These are phyloP conservation scores for Synaphobranchus kaupii DNA, from an alignment of 2,797 vertebrate genomes.

Conservation along the genomic window DNA sequence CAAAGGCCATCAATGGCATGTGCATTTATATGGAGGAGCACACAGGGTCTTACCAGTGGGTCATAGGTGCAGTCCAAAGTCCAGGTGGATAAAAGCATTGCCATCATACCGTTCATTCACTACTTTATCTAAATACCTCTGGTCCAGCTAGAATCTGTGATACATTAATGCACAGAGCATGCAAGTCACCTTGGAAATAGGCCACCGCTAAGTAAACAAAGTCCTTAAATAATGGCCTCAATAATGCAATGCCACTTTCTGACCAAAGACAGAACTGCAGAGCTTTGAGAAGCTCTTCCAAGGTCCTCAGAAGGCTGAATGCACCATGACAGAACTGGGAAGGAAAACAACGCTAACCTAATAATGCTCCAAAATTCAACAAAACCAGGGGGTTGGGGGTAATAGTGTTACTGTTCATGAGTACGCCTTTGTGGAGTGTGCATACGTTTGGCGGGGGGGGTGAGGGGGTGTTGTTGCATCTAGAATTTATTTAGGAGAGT, in stretches of 20 bases:
- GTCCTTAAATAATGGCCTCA: conserved; percentile 50
- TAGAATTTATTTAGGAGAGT: conserved; percentile 35
- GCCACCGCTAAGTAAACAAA: conserved; percentile 42
- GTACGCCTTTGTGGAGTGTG: not conserved
- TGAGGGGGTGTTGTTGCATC: conserved; percentile 13
- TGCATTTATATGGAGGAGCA: not conserved
- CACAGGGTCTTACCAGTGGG: not conserved
- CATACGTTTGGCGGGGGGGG: not conserved
- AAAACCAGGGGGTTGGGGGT: not conserved
- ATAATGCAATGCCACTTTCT: conserved; percentile 45
- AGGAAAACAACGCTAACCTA: not conserved
- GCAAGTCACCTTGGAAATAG: not conserved
- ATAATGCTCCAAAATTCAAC: not conserved
- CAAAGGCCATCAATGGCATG: not conserved
- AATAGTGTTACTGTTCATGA: not conserved
- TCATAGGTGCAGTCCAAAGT: not conserved
- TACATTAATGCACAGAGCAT: not conserved
- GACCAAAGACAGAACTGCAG: conserved; percentile 38
- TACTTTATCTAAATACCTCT: not conserved
- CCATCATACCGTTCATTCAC: not conserved
- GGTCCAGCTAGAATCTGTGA: not conserved
- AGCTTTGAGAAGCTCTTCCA: not conserved
- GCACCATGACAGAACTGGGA: not conserved
- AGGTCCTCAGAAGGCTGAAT: not conserved
- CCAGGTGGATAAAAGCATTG: not conserved